These are phyloP conservation scores for Polypterus senegalus DNA, from an alignment of 2,113 vertebrate genomes.

Conservation along the genomic window DNA sequence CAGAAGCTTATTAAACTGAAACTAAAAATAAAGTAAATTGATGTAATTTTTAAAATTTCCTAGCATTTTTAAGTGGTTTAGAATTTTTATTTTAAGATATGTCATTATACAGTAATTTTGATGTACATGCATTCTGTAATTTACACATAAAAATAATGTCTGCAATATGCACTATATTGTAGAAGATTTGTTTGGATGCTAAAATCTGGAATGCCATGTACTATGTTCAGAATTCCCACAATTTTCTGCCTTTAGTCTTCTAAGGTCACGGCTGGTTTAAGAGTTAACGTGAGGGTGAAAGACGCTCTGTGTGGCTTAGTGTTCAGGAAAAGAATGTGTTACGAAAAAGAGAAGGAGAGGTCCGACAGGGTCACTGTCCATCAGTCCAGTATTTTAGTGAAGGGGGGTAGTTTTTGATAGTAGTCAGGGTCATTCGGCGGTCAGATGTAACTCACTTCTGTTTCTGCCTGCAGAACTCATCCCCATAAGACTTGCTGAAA, in stretches of 20 bases:
- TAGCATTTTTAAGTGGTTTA: too few relatives aligned
- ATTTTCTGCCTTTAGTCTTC: conserved; percentile 25
- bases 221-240: conserved; percentile 19
- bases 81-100: too few relatives aligned
- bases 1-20: too few relatives aligned
- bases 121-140: too few relatives aligned
- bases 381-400: conserved; percentile 28
- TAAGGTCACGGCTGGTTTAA: conserved; percentile 33
- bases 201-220: too few relatives aligned
- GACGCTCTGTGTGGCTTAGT: conserved; percentile 26
- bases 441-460: conserved; percentile 57
- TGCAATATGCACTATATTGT: too few relatives aligned
- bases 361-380: conserved; percentile 39
- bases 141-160: too few relatives aligned
- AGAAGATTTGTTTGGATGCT: too few relatives aligned
- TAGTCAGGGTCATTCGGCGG: conserved; percentile 54
- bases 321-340: conserved; percentile 48
- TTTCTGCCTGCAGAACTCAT: conserved; percentile 32
- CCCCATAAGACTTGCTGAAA: conserved; percentile 21
- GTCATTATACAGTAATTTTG: too few relatives aligned
- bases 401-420: conserved; percentile 25
- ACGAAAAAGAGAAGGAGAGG: conserved; percentile 35
- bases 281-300: conserved; percentile 16
- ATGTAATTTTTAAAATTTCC: too few relatives aligned
- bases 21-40: too few relatives aligned